Percentiles rank a stretch among this genome's conserved stretches.
Evolutionary conservation across 1,140 invertebrate species (phyloP).

Genomic region (Oncopeltus fasciatus): DNA sequence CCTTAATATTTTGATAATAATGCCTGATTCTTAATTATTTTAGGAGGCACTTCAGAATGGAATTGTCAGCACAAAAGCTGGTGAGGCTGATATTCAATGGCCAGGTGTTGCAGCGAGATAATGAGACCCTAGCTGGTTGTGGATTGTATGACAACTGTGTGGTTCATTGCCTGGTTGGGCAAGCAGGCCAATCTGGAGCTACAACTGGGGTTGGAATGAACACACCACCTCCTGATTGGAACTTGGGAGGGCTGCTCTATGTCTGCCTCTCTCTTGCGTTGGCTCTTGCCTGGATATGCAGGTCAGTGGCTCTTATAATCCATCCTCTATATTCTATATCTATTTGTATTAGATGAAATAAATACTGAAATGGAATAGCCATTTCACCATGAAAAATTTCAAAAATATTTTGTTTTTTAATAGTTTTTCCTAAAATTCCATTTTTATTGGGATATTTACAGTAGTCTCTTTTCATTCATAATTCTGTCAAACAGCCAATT

Average conservation of each 20-base stretch:
- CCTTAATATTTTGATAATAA: no score
- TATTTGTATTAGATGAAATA: no score
- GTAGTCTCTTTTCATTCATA: no score
- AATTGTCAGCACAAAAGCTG: conserved; percentile 57
- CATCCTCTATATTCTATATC: no score
- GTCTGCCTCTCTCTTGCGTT: conserved; percentile 38
- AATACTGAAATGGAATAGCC: no score
- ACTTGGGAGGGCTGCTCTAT: conserved; percentile 30
- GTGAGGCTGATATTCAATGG: conserved; percentile 80
- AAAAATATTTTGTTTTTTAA: no score
- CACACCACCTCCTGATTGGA: conserved; percentile 27
- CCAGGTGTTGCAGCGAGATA: conserved; percentile 61
- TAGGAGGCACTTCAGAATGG: conserved; percentile 66
- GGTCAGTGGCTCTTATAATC: no score
- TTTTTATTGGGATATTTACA: no score
- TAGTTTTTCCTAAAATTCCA: no score
- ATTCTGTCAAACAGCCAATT: no score
- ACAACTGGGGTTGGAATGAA: conserved; percentile 2
- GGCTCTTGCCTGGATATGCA: conserved; percentile 41
- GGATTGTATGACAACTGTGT: conserved; percentile 75
- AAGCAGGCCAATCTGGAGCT: conserved; percentile 29
- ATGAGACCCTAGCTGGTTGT: conserved; percentile 55
- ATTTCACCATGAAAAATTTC: no score
- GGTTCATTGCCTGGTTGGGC: conserved; percentile 70
- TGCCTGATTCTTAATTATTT: no score